Conservation (phyloP, 1,140 invertebrate species). For the Ylistrum balloti region DNA sequence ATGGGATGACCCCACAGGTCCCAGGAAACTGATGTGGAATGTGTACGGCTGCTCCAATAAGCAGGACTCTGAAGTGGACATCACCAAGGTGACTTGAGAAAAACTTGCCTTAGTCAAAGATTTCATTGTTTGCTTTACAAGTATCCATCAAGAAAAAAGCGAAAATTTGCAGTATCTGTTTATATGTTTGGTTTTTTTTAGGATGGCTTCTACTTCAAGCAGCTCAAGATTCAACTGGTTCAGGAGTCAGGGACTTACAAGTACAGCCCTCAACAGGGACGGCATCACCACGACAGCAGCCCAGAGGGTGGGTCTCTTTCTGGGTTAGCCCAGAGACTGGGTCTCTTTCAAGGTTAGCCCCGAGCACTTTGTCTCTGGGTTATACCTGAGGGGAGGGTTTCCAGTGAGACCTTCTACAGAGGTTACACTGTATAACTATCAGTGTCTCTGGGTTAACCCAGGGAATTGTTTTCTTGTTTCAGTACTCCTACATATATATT, state of each 20-base stretch:
- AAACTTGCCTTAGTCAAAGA: too few species aligned
- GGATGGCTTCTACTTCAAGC: conserved; percentile 68
- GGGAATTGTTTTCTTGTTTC: too few species aligned
- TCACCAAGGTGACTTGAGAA: conserved; percentile 85
- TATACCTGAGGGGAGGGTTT: too few species aligned
- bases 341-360: not conserved
- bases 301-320: conserved; percentile 62
- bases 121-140: too few species aligned
- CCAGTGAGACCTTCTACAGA: too few species aligned
- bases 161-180: too few species aligned
- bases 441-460: too few species aligned
- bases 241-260: conserved; percentile 63
- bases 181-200: conserved; percentile 47
- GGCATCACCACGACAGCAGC: conserved; percentile 60
- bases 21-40: conserved; percentile 90
- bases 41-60: conserved; percentile 90
- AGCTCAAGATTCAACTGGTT: conserved; percentile 61
- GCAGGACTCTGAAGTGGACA: conserved; percentile 88
- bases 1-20: conserved; percentile 92
- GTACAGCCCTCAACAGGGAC: conserved; percentile 45
- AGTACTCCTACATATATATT: too few species aligned
- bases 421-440: too few species aligned
- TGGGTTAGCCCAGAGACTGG: not conserved
- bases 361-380: not conserved
- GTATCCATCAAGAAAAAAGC: too few species aligned